Evolutionary conservation across 2,113 vertebrate genomes (phyloP).

Genomic region (Aramus guarauna): DNA sequence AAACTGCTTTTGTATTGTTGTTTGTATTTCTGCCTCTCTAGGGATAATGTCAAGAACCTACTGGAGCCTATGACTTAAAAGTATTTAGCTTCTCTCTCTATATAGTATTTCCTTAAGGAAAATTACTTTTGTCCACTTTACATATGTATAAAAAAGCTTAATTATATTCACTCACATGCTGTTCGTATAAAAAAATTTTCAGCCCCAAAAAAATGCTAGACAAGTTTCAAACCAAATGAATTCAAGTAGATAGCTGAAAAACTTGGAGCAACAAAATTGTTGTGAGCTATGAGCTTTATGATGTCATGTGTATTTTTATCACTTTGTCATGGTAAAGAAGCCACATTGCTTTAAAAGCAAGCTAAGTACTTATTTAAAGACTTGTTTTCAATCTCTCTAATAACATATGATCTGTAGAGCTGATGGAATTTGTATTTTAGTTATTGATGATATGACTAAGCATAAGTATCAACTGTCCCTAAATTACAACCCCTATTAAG

Average conservation of each 20-base stretch:
- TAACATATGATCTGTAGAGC: background rate
- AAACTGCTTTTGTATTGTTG: background rate
- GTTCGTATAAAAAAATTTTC: background rate
- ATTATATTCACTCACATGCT: background rate
- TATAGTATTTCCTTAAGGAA: background rate
- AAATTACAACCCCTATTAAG: background rate
- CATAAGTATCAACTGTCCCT: background rate
- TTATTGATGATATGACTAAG: background rate
- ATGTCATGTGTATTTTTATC: constrained; percentile 16
- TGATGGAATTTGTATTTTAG: background rate
- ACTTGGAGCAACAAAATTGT: background rate
- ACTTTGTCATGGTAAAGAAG: background rate
- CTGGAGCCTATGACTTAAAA: background rate
- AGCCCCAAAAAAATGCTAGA: background rate
- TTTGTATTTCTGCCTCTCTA: background rate
- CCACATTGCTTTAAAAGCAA: background rate
- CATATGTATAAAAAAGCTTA: background rate
- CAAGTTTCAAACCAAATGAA: background rate
- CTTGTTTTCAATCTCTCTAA: background rate
- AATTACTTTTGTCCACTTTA: background rate
- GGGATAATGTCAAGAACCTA: background rate
- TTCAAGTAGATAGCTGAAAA: background rate
- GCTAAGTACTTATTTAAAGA: background rate
- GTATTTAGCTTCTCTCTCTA: background rate
- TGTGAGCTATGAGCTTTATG: background rate